Conservation (phyloP, 1,140 invertebrate species). For the Drosophila dunni region DNA sequence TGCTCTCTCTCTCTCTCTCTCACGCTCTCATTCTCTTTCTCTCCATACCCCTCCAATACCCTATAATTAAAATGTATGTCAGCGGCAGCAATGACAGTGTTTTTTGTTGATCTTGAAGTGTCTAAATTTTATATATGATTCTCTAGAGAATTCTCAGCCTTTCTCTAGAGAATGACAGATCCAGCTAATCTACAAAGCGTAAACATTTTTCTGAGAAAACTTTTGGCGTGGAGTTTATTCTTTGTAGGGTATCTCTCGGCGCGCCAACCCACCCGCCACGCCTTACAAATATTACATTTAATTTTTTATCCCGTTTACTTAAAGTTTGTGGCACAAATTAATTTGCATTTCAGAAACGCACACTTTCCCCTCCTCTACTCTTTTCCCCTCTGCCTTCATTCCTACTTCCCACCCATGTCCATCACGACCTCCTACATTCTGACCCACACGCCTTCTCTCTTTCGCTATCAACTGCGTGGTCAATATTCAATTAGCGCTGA, state of each 20-base stretch:
- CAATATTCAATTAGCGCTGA: conserved; percentile 64
- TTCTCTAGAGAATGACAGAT: too few species aligned
- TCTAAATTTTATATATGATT: neutral
- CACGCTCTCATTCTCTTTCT: neutral
- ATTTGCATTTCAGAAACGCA: conserved; percentile 66
- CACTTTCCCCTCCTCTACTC: neutral
- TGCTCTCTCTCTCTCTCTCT: conserved; percentile 35
- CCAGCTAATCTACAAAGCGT: too few species aligned
- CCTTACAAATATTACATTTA: conserved; percentile 2
- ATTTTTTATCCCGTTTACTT: conserved; percentile 50
- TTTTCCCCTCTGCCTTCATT: neutral
- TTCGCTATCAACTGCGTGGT: conserved; percentile 21
- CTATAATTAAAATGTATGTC: neutral
- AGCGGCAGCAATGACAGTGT: neutral
- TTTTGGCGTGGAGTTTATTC: too few species aligned
- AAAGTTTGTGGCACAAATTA: conserved; percentile 73
- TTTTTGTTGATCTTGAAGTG: neutral
- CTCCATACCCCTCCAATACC: neutral
- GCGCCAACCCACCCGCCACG: neutral
- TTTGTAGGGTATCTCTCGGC: neutral
- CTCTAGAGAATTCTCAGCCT: neutral
- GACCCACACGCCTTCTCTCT: neutral
- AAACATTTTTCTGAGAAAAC: too few species aligned
- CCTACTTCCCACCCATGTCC: neutral
- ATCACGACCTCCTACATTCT: too few species aligned